Percentiles rank a stretch among this genome's conserved stretches.
phyloP scores from a whole-genome alignment of 92 coral and sea anemone genomes.

The Chrysogorgia sp. region DNA sequence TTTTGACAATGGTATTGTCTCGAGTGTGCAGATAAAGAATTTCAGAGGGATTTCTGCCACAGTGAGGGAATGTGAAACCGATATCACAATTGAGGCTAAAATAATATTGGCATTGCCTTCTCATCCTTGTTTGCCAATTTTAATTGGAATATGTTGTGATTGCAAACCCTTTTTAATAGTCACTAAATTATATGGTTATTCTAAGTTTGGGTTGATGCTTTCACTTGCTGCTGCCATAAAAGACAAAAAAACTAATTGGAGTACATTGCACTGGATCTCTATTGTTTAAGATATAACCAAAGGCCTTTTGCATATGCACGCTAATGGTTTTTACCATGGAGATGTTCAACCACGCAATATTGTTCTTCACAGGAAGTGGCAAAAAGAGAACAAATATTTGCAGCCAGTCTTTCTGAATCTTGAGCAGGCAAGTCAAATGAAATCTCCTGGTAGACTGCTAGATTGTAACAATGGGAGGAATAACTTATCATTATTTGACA shows the following conservation, averaged over 20 bases:
- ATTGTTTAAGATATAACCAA: background rate
- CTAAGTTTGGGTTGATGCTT: background rate
- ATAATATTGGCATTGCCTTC: background rate
- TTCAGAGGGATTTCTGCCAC: background rate
- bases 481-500: background rate
- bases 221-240: background rate
- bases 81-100: background rate
- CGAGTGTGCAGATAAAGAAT: background rate
- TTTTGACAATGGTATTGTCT: background rate
- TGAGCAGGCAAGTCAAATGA: background rate
- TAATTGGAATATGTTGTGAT: conserved; percentile 1
- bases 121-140: background rate
- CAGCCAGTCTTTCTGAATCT: conserved; percentile 12
- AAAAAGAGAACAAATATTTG: background rate
- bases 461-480: background rate
- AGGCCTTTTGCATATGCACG: conserved; percentile 15
- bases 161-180: background rate
- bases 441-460: too few species aligned
- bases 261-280: background rate
- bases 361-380: background rate
- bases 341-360: background rate
- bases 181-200: background rate
- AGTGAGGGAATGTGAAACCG: too few species aligned
- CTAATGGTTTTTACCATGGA: background rate
- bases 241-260: background rate